phyloP scores from a whole-genome alignment of 2,888 invertebrate genomes.

The Leucophenga maculata region DNA sequence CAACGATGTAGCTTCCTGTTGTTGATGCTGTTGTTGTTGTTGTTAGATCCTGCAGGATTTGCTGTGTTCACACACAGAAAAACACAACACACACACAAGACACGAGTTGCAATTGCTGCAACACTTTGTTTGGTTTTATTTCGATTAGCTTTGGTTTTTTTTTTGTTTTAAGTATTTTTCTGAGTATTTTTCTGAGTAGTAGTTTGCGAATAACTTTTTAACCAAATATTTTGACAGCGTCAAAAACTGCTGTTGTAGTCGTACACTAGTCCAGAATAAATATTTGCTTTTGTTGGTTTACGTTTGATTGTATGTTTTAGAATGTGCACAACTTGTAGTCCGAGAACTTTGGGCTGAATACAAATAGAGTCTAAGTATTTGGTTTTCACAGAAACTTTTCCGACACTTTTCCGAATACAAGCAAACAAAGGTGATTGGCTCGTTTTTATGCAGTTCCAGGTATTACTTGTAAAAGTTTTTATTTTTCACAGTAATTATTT shows the following conservation, averaged over 20 bases:
- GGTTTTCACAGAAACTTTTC: no score
- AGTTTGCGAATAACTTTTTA: conserved; percentile 31
- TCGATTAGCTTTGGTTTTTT: neutral
- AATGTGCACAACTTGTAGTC: conserved; percentile 28
- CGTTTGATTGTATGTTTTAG: no score
- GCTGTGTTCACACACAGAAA: neutral
- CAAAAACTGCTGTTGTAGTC: conserved; percentile 1
- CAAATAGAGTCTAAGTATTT: conserved; percentile 2
- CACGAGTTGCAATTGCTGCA: conserved; percentile 7
- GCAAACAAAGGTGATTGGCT: no score
- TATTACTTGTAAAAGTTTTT: no score
- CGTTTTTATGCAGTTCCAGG: no score
- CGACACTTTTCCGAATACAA: no score
- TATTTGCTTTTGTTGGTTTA: no score
- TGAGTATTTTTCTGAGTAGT: neutral
- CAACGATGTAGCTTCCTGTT: conserved; percentile 6
- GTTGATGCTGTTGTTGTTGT: conserved; percentile 16
- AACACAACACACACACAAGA: neutral
- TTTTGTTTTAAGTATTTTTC: neutral
- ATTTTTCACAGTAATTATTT: no score
- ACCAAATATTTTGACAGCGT: conserved; percentile 48
- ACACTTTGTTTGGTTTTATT: neutral
- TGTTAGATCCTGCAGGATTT: neutral
- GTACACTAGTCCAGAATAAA: neutral
- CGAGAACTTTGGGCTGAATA: neutral